Evolutionary conservation across 2,797 vertebrate genomes (phyloP), one percentile per base, ranked within the genome.

Genomic region (Ctenochaetus hawaiiensis): DNA sequence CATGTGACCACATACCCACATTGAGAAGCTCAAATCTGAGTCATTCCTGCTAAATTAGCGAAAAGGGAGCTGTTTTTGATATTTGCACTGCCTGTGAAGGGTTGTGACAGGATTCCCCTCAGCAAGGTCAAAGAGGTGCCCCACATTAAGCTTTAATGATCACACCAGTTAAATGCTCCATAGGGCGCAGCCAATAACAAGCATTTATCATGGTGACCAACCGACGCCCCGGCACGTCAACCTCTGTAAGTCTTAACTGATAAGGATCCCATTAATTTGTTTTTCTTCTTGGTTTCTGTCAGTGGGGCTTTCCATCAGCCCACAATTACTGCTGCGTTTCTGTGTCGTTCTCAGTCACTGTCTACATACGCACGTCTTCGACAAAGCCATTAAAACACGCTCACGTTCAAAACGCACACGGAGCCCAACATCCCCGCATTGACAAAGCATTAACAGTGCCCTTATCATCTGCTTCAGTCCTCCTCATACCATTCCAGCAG

Each of bases 191-290:
- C 86, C 91, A 94, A 85, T 92, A 93, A 91, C 85, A 80, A 76
- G 79, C 89, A 86, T 93, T 92, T 89, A 94, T 93, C 92, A 85
- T 82, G 23, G 71, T 89, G 87, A 90, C 85, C 83, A 85, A 85
- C 79, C 85, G 72, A 78, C 63, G 51, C 79, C 89, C 84, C 52
- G 77, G 58, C 39, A 44, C 47, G 66, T 87, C 91, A 88, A 72
- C 82, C 86, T 81, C 87, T 89, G 87, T 90, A 88, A 83, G 89
- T 86, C 85, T 81, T 85, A 71, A 78, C 78, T 90, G 92, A 95
- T 94, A 94, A 92, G 87, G 81, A 93, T 91, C 89, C 82, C 68
- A 89, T 91, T 90, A 84, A 93, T 94, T 92, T 90, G 82, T 84
- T 91, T 89, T 73, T 41, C 39, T 77, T 75, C 76, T 78, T 43